These are phyloP conservation scores for Platycheirus albimanus DNA, from an alignment of 2,888 invertebrate genomes.

Conservation along the genomic window DNA sequence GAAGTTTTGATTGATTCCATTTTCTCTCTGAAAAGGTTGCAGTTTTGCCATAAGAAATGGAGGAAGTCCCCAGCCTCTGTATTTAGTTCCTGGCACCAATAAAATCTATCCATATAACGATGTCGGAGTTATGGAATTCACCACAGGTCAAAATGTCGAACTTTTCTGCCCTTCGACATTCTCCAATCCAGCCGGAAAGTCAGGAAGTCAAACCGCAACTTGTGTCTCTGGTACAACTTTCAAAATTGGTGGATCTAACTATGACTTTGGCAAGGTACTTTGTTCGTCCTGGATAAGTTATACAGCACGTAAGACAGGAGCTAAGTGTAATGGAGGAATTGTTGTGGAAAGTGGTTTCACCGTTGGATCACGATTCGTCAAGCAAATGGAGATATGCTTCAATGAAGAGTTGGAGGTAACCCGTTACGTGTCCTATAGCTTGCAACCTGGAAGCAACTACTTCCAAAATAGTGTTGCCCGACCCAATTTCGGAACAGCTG, in stretches of 20 bases:
- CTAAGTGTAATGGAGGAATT: constrained; percentile 77
- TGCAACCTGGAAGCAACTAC: constrained; percentile 81
- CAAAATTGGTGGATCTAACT: constrained; percentile 72
- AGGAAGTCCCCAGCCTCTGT: constrained; percentile 85
- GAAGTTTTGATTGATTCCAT: neutral
- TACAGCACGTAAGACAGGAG: constrained; percentile 76
- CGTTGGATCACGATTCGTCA: constrained; percentile 77
- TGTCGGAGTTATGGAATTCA: constrained; percentile 77
- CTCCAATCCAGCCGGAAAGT: constrained; percentile 59
- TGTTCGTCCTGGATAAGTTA: constrained; percentile 79
- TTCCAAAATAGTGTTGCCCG: constrained; percentile 81
- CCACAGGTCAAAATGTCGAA: constrained; percentile 78
- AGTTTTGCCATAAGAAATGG: constrained; percentile 74
- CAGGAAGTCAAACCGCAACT: constrained; percentile 74
- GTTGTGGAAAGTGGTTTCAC: constrained; percentile 52
- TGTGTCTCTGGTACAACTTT: constrained; percentile 78
- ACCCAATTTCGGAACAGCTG: constrained; percentile 78
- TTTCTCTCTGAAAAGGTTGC: constrained; percentile 27
- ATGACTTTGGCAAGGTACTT: constrained; percentile 77
- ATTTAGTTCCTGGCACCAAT: constrained; percentile 82
- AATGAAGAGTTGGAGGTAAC: constrained; percentile 79
- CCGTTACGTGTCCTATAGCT: constrained; percentile 79
- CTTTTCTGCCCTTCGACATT: constrained; percentile 78
- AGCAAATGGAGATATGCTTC: constrained; percentile 81
- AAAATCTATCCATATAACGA: constrained; percentile 78